Evolutionary conservation across 2,113 vertebrate species (phyloP).

Genomic region (Nothocercus nigrocapillus): DNA sequence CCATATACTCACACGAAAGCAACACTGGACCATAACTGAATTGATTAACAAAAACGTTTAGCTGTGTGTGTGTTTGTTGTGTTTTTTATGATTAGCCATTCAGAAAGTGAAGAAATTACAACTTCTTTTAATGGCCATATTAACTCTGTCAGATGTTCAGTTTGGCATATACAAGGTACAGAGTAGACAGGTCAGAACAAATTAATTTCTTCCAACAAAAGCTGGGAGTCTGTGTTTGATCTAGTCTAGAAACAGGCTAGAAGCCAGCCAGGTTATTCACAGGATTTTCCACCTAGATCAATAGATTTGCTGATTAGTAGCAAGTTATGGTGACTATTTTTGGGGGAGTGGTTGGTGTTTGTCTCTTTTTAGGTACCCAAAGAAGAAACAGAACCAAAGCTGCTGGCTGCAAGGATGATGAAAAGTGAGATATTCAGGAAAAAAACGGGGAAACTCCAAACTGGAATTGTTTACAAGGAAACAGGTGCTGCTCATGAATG

Average conservation of each 20-base stretch:
- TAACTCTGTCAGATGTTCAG: too few species aligned
- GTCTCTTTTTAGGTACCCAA: slow-evolving; percentile 44
- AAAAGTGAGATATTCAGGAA: slow-evolving; percentile 55
- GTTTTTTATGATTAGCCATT: background rate
- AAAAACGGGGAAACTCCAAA: slow-evolving; percentile 9
- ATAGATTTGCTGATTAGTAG: background rate
- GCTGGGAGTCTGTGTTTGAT: background rate
- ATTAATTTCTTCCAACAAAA: background rate
- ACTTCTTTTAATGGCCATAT: too few species aligned
- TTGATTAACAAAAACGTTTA: background rate
- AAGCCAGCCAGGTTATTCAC: background rate
- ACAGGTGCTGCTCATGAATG: slow-evolving; percentile 59
- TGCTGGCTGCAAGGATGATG: slow-evolving; percentile 10
- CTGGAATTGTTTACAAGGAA: slow-evolving; percentile 63
- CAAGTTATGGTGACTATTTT: background rate
- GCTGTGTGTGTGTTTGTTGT: background rate
- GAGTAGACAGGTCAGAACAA: background rate
- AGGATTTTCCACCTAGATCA: background rate
- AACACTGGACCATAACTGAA: background rate
- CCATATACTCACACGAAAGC: background rate
- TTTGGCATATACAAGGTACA: background rate
- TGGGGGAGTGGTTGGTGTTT: too few species aligned
- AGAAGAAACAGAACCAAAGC: slow-evolving; percentile 49
- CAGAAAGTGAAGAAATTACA: background rate
- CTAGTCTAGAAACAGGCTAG: background rate